A percentile compares a stretch with the other conserved stretches of the same genome.
These are phyloP conservation scores for Meiosimyza decipiens DNA, from an alignment of 2,888 invertebrate genomes.

Conservation along the genomic window DNA sequence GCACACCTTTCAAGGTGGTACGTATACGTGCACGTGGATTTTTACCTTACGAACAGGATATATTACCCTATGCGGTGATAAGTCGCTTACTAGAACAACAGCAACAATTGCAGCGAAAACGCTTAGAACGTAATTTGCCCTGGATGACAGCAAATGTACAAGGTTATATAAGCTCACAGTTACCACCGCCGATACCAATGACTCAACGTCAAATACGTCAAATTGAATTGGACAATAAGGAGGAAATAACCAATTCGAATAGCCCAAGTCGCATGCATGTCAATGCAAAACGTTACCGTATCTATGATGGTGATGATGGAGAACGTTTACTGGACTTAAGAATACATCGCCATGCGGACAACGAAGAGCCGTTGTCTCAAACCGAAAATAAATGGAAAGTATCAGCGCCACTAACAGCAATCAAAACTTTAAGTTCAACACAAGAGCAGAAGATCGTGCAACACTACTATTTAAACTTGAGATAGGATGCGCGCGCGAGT, in stretches of 20 bases:
- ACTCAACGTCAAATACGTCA: background rate
- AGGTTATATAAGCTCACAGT: background rate
- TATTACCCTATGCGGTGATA: slow-evolving; percentile 10
- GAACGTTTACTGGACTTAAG: background rate
- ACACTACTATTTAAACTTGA: slow-evolving; percentile 1
- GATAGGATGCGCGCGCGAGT: background rate
- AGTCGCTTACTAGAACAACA: background rate
- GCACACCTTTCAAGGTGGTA: background rate
- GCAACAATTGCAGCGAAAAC: background rate
- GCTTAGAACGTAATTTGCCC: no score
- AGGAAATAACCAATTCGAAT: background rate
- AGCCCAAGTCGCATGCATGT: background rate
- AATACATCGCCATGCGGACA: background rate
- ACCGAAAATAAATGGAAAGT: background rate
- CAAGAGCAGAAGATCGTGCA: background rate
- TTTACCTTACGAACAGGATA: background rate
- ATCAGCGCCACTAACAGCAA: no score
- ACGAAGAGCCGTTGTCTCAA: background rate
- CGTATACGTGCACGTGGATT: slow-evolving; percentile 13
- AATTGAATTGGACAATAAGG: background rate
- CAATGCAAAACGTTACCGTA: background rate
- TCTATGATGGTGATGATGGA: slow-evolving; percentile 1
- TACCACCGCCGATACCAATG: background rate
- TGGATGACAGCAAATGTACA: background rate
- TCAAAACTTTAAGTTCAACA: no score